phyloP scores from a whole-genome alignment of 92 coral and sea anemone genomes.

The Montipora capitata region DNA sequence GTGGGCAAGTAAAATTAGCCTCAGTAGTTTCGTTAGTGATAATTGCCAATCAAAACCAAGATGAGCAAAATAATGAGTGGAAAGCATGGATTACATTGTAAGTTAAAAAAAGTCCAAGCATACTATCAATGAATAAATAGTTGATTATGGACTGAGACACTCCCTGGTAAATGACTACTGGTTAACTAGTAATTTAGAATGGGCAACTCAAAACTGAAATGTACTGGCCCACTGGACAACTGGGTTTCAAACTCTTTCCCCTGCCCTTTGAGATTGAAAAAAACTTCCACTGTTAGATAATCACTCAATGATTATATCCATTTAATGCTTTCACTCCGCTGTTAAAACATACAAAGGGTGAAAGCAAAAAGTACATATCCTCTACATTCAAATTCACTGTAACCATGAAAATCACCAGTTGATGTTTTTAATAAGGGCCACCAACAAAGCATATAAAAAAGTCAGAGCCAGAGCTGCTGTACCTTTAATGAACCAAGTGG shows the following conservation, averaged over 20 bases:
- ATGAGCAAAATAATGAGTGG: constrained; percentile 37
- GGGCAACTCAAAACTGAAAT: constrained; percentile 26
- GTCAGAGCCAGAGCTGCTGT: constrained; percentile 13
- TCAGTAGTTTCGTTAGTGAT: constrained; percentile 32
- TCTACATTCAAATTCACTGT: constrained; percentile 9
- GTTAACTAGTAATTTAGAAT: constrained; percentile 15
- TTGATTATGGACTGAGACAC: neutral
- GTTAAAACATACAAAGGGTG: constrained; percentile 3
- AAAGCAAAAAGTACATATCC: constrained; percentile 13
- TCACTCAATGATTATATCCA: constrained; percentile 4
- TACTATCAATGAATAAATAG: neutral
- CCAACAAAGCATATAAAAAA: neutral
- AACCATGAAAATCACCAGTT: constrained; percentile 9
- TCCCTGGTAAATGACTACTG: constrained; percentile 22
- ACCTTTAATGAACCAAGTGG: constrained; percentile 9
- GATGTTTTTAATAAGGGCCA: constrained; percentile 11
- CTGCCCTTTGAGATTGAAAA: constrained; percentile 21
- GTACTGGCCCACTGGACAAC: constrained; percentile 44
- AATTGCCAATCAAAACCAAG: constrained; percentile 36
- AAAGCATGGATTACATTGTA: neutral
- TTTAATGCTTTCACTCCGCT: neutral
- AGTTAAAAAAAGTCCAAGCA: constrained; percentile 32
- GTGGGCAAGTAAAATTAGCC: constrained; percentile 63
- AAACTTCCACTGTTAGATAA: constrained; percentile 13
- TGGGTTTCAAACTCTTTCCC: constrained; percentile 17